These are phyloP conservation scores for Tetrapedia diversipes DNA, from an alignment of 2,888 invertebrate genomes.

Conservation along the genomic window DNA sequence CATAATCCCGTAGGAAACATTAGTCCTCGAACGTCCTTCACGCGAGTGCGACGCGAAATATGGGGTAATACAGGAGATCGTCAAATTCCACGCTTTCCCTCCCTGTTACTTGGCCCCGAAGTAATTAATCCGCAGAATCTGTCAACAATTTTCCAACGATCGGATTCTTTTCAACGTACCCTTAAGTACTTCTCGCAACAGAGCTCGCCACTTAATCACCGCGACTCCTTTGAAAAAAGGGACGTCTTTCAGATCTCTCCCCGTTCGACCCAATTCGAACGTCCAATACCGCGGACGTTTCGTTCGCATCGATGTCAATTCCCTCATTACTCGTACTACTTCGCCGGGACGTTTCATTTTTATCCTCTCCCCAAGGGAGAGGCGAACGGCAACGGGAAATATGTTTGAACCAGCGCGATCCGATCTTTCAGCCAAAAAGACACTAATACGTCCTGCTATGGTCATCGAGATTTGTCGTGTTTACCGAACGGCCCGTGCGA, in stretches of 20 bases:
- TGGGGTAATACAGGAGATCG: neutral
- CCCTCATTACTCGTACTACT: slow-evolving; percentile 12
- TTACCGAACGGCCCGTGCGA: slow-evolving; percentile 3
- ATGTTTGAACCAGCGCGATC: slow-evolving; percentile 7
- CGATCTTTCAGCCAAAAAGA: neutral
- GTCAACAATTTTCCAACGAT: neutral
- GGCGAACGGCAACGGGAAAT: slow-evolving; percentile 9
- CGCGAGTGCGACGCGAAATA: neutral
- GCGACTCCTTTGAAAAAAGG: neutral
- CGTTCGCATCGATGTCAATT: slow-evolving; percentile 11
- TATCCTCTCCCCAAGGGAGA: neutral
- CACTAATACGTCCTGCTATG: slow-evolving; percentile 3
- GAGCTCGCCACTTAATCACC: slow-evolving; percentile 1
- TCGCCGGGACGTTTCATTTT: slow-evolving; percentile 9
- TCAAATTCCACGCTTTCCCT: neutral
- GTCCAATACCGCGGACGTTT: slow-evolving; percentile 5
- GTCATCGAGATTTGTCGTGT: slow-evolving; percentile 25
- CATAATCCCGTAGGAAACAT: neutral
- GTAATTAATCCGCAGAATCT: neutral
- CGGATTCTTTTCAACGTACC: neutral
- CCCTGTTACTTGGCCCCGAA: neutral
- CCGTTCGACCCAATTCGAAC: neutral
- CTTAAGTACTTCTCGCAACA: neutral
- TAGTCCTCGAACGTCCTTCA: neutral
- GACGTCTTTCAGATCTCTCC: neutral